phyloP scores from a whole-genome alignment of 2,113 vertebrate genomes.

The Natator depressus region DNA sequence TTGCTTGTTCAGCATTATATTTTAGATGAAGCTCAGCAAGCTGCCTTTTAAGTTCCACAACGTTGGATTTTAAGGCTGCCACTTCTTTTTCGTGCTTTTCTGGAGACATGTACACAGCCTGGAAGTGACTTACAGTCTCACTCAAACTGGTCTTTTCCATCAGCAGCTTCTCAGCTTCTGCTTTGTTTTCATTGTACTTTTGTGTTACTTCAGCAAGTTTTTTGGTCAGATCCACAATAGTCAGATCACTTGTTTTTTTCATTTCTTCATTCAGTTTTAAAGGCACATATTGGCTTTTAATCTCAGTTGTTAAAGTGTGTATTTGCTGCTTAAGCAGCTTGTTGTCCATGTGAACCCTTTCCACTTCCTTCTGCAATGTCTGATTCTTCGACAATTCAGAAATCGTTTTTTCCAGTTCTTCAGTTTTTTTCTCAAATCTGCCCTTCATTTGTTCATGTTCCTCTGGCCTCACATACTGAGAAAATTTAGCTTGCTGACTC shows the following conservation, averaged over 20 bases:
- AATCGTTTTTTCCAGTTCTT: slow-evolving; percentile 81
- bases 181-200: slow-evolving; percentile 82
- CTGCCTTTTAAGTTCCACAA: slow-evolving; percentile 78
- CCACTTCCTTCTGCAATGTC: slow-evolving; percentile 83
- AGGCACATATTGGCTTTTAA: slow-evolving; percentile 86
- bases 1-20: slow-evolving; percentile 77
- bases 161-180: slow-evolving; percentile 82
- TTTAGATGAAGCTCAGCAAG: slow-evolving; percentile 79
- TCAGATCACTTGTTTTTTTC: slow-evolving; percentile 78
- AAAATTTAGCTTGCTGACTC: slow-evolving; percentile 59
- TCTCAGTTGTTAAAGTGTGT: slow-evolving; percentile 81
- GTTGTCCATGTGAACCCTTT: slow-evolving; percentile 82
- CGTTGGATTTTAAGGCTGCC: slow-evolving; percentile 74
- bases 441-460: slow-evolving; percentile 82
- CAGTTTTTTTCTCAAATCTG: slow-evolving; percentile 80
- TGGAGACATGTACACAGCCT: slow-evolving; percentile 75
- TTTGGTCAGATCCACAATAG: slow-evolving; percentile 85
- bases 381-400: slow-evolving; percentile 84
- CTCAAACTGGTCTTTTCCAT: slow-evolving; percentile 79
- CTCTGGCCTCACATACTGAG: slow-evolving; percentile 67
- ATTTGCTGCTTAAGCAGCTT: slow-evolving; percentile 85
- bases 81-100: slow-evolving; percentile 82
- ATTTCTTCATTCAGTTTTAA: slow-evolving; percentile 85
- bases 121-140: slow-evolving; percentile 77
- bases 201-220: slow-evolving; percentile 85